phyloP scores from a whole-genome alignment of 2,888 invertebrate species.

The Tuberolachnus salignus region DNA sequence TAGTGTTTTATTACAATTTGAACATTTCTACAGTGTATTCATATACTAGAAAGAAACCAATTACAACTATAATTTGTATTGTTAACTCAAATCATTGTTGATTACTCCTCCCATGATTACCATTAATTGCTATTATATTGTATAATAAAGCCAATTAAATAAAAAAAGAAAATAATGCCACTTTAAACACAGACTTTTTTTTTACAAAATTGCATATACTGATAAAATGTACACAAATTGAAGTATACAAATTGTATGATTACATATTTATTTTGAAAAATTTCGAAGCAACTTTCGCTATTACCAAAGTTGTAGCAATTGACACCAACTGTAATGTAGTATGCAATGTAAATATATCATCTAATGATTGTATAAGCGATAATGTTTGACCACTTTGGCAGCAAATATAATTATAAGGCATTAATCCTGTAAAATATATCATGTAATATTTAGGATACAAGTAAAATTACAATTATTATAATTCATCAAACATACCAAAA shows the following conservation, averaged over 20 bases:
- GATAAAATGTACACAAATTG: not conserved
- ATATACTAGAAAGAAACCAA: too few relatives aligned
- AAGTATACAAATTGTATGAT: not conserved
- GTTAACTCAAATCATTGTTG: too few relatives aligned
- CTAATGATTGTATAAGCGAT: constrained; percentile 34
- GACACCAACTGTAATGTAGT: constrained; percentile 42
- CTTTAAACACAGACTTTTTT: too few relatives aligned
- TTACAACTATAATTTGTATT: too few relatives aligned
- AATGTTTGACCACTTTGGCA: constrained; percentile 43
- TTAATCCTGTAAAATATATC: constrained; percentile 27
- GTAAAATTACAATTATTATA: not conserved
- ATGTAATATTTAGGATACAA: not conserved
- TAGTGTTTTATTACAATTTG: too few relatives aligned
- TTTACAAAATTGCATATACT: too few relatives aligned
- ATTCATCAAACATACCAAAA: constrained; percentile 19
- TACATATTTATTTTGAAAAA: constrained; percentile 40
- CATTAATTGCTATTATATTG: too few relatives aligned
- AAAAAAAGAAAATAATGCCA: too few relatives aligned
- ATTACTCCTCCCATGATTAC: too few relatives aligned
- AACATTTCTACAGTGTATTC: too few relatives aligned
- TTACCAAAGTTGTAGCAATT: constrained; percentile 31
- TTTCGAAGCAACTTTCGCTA: constrained; percentile 20
- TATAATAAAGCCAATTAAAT: too few relatives aligned
- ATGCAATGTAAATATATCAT: constrained; percentile 49
- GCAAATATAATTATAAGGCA: constrained; percentile 52